phyloP scores from a whole-genome alignment of 1,140 invertebrate species.

The Dendrolimus punctatus region DNA sequence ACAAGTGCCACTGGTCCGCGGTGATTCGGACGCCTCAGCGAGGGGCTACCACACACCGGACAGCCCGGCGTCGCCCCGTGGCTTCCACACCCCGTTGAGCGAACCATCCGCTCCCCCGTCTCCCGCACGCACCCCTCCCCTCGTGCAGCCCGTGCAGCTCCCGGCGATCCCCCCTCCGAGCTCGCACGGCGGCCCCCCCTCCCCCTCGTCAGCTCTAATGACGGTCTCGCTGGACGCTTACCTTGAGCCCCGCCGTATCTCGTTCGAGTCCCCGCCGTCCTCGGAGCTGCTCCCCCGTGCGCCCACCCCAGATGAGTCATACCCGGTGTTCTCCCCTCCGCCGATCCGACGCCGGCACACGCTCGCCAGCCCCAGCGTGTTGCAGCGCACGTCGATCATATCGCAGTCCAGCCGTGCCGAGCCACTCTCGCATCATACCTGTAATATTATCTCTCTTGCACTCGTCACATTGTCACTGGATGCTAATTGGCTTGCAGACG shows the following conservation, averaged over 20 bases:
- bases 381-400: conserved; percentile 78
- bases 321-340: conserved; percentile 88
- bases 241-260: conserved; percentile 84
- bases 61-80: conserved; percentile 52
- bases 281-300: conserved; percentile 79
- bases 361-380: conserved; percentile 59
- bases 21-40: conserved; percentile 48
- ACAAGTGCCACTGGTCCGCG: conserved; percentile 54
- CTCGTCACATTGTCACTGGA: not conserved
- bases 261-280: conserved; percentile 82
- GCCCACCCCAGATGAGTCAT: conserved; percentile 83
- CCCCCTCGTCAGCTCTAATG: conserved; percentile 88
- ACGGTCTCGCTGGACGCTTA: conserved; percentile 88
- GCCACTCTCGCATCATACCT: conserved; percentile 84
- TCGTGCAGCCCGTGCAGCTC: conserved; percentile 54
- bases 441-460: conserved; percentile 71
- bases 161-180: conserved; percentile 75
- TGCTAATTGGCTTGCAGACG: not conserved
- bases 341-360: conserved; percentile 71
- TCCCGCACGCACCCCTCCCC: conserved; percentile 41
- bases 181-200: conserved; percentile 75
- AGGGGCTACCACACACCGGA: conserved; percentile 66
- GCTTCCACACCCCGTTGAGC: conserved; percentile 73
- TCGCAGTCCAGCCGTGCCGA: conserved; percentile 80
- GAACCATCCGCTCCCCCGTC: conserved; percentile 76